Evolutionary conservation across 2,113 vertebrate genomes (phyloP), one percentile per base, ranked within the genome.

Genomic region (Pelobates fuscus): DNA sequence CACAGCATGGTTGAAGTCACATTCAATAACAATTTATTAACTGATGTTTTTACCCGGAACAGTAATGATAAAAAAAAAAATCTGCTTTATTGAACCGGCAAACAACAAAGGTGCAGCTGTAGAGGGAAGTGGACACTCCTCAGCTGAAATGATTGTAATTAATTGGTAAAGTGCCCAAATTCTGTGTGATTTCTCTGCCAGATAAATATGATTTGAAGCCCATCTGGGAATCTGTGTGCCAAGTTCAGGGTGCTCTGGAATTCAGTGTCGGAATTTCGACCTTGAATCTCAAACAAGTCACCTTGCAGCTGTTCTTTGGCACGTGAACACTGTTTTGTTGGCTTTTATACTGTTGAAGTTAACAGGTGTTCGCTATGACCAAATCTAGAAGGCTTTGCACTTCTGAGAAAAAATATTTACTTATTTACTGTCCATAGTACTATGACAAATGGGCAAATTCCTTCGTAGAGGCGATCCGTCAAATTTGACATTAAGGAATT

Each of bases 301-400:
- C 63, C 63, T 29, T 67, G 63, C 71, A 75, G 71, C 71, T 75
- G 71, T 67, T 75, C 52, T 29, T 12, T 75, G 62, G 32, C 61
- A 57, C 59, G 30, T 73, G 46, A 11, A 74, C n/a, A 74, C 24
- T 29, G 57, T 46, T 75, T 58, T 66, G 32, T 25, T 57, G 44
- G 17, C 8, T 44, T 74, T 66, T 75, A 43, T 67, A 66, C 63
- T 17, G 29, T 37, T 37, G 60, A 17, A 7, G 24, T 66, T 12
- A 52, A 58, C 71, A 67, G 71, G 71, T 75, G 63, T 67, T 75
- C 52, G 1, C 71, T 44, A 66, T 49, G 52, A 74, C 11, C 32
- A 41, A 37, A 43, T 52, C 71, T 62, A 74, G 57, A 32, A 57
- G 61, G 62, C 52, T 32, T 49, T 20, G 7, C 27, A 74, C 44